Conservation (phyloP, 2,113 vertebrate genomes). For the Rhinoptilus africanus region DNA sequence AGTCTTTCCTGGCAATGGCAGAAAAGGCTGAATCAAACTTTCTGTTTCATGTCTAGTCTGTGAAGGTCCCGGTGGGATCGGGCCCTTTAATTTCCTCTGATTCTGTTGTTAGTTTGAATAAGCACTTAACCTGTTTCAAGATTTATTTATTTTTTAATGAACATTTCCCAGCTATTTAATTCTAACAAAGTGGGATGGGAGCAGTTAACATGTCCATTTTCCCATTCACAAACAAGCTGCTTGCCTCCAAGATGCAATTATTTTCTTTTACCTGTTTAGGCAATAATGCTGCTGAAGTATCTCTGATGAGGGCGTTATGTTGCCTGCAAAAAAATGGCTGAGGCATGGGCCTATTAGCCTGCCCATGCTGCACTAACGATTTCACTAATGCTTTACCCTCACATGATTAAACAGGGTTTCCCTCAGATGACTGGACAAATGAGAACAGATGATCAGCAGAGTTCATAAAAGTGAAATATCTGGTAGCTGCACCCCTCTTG, state of each 20-base stretch:
- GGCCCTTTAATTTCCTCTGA: neutral
- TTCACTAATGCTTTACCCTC: slow-evolving; percentile 39
- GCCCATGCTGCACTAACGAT: slow-evolving; percentile 50
- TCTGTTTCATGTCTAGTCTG: neutral
- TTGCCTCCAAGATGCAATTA: slow-evolving; percentile 2
- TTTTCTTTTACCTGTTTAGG: slow-evolving; percentile 23
- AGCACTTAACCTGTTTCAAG: neutral
- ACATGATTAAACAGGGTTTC: slow-evolving; percentile 32
- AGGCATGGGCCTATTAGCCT: slow-evolving; percentile 29
- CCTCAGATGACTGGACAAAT: slow-evolving; percentile 50
- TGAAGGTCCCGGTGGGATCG: neutral
- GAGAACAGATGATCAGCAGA: slow-evolving; percentile 35
- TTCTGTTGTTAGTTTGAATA: neutral
- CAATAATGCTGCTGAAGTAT: neutral
- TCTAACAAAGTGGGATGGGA: slow-evolving; percentile 3
- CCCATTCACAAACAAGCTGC: slow-evolving; percentile 17
- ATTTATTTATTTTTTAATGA: neutral
- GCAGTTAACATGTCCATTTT: neutral
- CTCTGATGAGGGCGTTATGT: neutral
- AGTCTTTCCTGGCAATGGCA: neutral
- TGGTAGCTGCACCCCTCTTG: neutral
- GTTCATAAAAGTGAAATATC: slow-evolving; percentile 55
- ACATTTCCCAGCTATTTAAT: neutral
- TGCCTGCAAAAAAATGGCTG: slow-evolving; percentile 30
- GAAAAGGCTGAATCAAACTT: neutral